Conservation (phyloP, 1,140 invertebrate genomes). For the Bombus ignitus region DNA sequence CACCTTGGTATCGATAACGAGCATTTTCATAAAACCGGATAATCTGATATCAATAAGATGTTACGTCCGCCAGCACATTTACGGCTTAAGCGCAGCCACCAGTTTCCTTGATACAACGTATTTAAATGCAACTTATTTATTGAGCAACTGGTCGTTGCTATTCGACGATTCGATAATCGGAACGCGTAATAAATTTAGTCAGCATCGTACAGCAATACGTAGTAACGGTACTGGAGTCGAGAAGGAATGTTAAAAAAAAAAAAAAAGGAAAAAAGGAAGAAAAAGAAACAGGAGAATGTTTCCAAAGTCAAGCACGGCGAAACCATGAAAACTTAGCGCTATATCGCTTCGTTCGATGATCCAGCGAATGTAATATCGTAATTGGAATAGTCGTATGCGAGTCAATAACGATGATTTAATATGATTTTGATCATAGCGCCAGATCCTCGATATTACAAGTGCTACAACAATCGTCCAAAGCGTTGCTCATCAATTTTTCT, state of each 20-base stretch:
- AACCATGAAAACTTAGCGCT: neutral
- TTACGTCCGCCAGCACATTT: no score
- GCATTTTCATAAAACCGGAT: neutral
- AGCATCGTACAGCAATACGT: constrained; percentile 50
- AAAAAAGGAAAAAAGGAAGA: constrained; percentile 34
- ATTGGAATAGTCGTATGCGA: neutral
- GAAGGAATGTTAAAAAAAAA: constrained; percentile 38
- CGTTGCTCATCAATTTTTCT: no score
- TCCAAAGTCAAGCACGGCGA: constrained; percentile 1
- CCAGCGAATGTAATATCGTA: neutral
- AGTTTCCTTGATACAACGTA: no score
- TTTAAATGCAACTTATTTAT: neutral
- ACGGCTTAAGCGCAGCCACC: no score
- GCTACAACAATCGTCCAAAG: no score
- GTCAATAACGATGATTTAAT: no score
- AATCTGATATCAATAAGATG: no score
- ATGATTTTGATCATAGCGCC: no score
- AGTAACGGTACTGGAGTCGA: constrained; percentile 57
- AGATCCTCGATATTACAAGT: no score
- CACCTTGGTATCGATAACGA: neutral
- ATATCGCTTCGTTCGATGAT: constrained; percentile 22
- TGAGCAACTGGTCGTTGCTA: constrained; percentile 30
- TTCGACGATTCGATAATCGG: constrained; percentile 52
- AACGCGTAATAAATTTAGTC: constrained; percentile 57
- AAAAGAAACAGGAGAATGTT: neutral